Evolutionary conservation across 2,113 vertebrate species (phyloP).

Genomic region (Propithecus coquereli): DNA sequence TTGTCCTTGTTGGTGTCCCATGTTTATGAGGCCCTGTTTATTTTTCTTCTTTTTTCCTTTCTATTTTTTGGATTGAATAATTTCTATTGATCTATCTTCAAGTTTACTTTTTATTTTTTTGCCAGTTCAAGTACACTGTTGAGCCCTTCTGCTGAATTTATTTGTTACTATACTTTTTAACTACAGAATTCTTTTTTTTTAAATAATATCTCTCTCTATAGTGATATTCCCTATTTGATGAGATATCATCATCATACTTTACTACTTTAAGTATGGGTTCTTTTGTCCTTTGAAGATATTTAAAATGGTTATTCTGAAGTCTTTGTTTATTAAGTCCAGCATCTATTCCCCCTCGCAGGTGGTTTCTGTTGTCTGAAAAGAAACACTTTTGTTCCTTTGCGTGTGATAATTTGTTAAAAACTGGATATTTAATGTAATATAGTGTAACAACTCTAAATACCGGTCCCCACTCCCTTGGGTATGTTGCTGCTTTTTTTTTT

Average conservation of each 20-base stretch:
- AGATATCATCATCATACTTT: background rate
- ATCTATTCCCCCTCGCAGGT: background rate
- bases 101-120: background rate
- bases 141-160: background rate
- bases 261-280: background rate
- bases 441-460: background rate
- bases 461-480: background rate
- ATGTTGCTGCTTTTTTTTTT: background rate
- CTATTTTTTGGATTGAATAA: background rate
- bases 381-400: background rate
- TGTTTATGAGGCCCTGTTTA: background rate
- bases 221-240: background rate
- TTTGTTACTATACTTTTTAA: background rate
- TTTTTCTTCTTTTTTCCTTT: background rate
- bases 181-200: background rate
- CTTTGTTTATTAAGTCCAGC: background rate
- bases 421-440: background rate
- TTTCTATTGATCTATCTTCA: background rate
- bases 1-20: background rate
- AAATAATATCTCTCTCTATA: background rate
- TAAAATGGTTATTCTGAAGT: background rate
- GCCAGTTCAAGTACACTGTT: background rate
- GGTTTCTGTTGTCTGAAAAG: background rate
- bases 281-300: background rate
- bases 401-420: background rate